Evolutionary conservation across 2,797 vertebrate species (phyloP), one percentile per base, ranked within the genome.

Genomic region (Dendrocincla fuliginosa): DNA sequence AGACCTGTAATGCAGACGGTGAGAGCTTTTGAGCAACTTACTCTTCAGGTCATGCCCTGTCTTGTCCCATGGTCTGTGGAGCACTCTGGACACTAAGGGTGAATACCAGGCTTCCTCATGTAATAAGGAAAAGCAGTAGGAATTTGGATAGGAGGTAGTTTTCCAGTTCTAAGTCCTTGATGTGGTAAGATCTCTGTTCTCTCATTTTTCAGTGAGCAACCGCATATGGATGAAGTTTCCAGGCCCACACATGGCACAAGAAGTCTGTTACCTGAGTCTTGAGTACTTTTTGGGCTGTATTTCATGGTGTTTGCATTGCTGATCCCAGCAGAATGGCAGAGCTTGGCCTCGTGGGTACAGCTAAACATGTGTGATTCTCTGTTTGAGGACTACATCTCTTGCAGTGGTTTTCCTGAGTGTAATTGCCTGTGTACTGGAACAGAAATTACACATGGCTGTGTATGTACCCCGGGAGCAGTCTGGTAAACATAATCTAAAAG

Each of bases 1-100:
- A 44, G 3, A 10, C 53, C 78, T 3, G 0, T 57, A 33, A 35
- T 7, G 18, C 1, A 7, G 55, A 32, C 59, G 56, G 50, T 3
- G 42, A 47, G 35, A 71, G 16, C 63, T 69, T 65, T 33, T 28
- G 76, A 78, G 9, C 27, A 44, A 0, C 25, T 17, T 76, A 16
- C 17, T 82, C 13, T 55, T 86, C n/a, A 37, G 28, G 14, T 10
- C 32, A 18, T 78, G 50, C 27, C 13, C 27, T 33, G n/a, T 37
- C 44, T 70, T 83, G 39, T 83, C 28, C 32, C 17, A 0, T 32
- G 50, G 10, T 74, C 69, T 41, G 16, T 50, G 52, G 80, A 75
- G 67, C 42, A 2, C 27, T 74, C 30, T 49, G 89, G 35, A 15
- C 56, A 24, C n/a, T 39, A 7, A 3, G 3, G 18, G 17, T 68